Base-by-base conservation (phyloP, 1,140 invertebrate species). In the Delia radicum region DNA sequence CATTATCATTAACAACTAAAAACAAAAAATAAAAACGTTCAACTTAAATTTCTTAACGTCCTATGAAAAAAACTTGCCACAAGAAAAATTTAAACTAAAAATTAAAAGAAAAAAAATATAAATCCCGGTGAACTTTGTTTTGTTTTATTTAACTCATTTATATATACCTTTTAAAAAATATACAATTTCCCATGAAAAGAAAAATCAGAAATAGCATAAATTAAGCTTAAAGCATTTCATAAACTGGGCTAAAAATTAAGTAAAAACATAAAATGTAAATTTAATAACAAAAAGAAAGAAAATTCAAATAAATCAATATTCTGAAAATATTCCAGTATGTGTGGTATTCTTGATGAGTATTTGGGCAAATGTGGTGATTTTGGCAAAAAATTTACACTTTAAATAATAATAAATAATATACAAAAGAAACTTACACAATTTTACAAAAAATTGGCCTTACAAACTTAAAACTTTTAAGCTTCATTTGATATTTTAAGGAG, bases 241-340 rank as follows among this genome's bases (percentile, higher is more conserved):
- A 55, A 55, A 55, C 48, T 55, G 48, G 48, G 48, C 48, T 55
- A 55, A 55, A 55, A 55, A 21, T 55, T 55, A 55, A 55, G 48
- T 55, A 55, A 21, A 55, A 55, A 55, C 48, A 55, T 55, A 55
- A 55, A 55, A 55, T 55, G 48, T 55, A 55, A 55, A 55, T 55
- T 55, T 55, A 55, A 55, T 55, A 55, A 55, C 48, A 55, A 55
- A 55, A 21, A 21, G 24, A 55, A 55, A 55, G 24, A 55, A 55
- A 55, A 55, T 55, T 55, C 48, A 55, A 55, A 55, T 55, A 55
- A 55, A 55, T 55, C 48, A 55, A 55, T 55, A 55, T 55, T 55
- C 48, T 55, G 48, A 55, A 55, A 55, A 55, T 55, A 55, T 13
- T n/a, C n/a, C n/a, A n/a, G n/a, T n/a, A n/a, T n/a, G n/a, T n/a